Base-by-base conservation (phyloP, 2,113 vertebrate species). In the Sialia sialis region DNA sequence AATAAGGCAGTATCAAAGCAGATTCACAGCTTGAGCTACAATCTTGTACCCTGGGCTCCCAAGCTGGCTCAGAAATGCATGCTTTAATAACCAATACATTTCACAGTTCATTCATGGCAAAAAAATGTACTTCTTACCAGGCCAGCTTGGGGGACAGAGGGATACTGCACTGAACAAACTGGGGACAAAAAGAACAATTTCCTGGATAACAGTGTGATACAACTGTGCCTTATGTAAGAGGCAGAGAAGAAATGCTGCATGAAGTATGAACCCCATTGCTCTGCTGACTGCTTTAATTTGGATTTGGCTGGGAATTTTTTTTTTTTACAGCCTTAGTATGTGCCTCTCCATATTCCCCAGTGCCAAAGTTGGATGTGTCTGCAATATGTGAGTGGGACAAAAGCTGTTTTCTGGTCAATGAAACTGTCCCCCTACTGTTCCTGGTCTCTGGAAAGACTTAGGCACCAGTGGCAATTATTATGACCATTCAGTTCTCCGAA, bases 401-500 rank as follows among this genome's bases (percentile, higher is more conserved):
- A 95, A 97, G 94, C 87, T 82, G 9, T 70, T 92, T 92, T 92
- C 63, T 95, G 55, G 72, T 92, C n/a, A 86, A 81, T 87, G 20
- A 56, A 94, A 90, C 88, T 96, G 94, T 97, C 94, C 96, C 94
- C 91, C 92, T 91, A 52, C 87, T 96, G 94, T 96, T 96, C 89
- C 92, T 95, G 91, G 94, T 94, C 92, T 85, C 95, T 85, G 92
- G 63, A 68, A 89, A 95, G 89, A 70, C 21, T 10, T 88, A 94
- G 97, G 92, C 83, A 77, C 88, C 9, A 3, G 51, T 93, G 95
- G 90, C 95, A 80, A 69, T 94, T 60, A 91, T 90, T 85, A 46
- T 96, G 94, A 96, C 72, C 78, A 1, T 95, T 91, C 72, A 74
- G 89, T 95, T 95, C 91, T 97, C 86, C 2, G 7, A 96, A 97